These are phyloP conservation scores for Nymphalis c-album DNA, from an alignment of 2,888 invertebrate species.

Conservation along the genomic window DNA sequence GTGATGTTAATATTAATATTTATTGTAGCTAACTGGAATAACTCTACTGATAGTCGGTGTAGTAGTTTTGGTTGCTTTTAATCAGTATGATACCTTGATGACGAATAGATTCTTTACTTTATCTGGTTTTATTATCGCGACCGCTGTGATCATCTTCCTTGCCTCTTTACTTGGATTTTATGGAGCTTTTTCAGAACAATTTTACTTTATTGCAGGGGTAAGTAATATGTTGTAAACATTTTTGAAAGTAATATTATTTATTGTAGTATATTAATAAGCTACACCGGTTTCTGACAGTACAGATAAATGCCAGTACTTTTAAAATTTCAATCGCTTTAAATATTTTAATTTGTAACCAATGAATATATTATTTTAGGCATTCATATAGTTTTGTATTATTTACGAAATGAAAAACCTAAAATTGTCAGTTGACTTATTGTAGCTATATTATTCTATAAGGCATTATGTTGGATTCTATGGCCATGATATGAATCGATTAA, in stretches of 20 bases:
- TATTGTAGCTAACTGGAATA: constrained; percentile 87
- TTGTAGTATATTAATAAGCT: too few relatives aligned
- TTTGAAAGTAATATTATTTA: too few relatives aligned
- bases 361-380: too few relatives aligned
- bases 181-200: constrained; percentile 91
- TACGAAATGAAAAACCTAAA: background rate
- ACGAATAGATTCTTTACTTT: constrained; percentile 84
- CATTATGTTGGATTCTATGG: background rate
- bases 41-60: constrained; percentile 86
- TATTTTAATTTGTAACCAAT: background rate
- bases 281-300: too few relatives aligned
- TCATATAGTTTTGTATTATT: background rate
- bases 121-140: constrained; percentile 84
- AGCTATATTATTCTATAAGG: background rate
- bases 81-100: constrained; percentile 83
- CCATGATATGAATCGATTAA: too few relatives aligned
- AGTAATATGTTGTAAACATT: constrained; percentile 45
- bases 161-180: constrained; percentile 92
- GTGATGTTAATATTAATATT: background rate
- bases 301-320: too few relatives aligned
- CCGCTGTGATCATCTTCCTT: constrained; percentile 86
- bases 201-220: constrained; percentile 89
- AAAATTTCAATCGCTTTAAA: too few relatives aligned
- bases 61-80: constrained; percentile 80
- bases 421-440: background rate